A percentile compares a stretch with the other conserved stretches of the same genome.
Evolutionary conservation across 2,797 vertebrate species (phyloP).

Genomic region (Gadopsis bispinosus): DNA sequence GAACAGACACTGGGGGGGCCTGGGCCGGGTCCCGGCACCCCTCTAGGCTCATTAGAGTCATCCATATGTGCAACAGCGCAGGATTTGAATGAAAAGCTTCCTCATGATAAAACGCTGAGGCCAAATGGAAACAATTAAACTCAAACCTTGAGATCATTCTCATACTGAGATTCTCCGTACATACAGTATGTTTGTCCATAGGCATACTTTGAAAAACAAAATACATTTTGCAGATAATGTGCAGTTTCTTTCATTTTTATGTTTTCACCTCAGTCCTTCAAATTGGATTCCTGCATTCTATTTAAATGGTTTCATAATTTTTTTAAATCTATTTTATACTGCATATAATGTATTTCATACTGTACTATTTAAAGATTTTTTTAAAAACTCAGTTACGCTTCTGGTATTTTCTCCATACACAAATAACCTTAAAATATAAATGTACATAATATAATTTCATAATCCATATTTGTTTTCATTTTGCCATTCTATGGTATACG

Average conservation of each 20-base stretch:
- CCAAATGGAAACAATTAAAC: slow-evolving; percentile 48
- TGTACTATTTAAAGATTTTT: not conserved
- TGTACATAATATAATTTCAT: not conserved
- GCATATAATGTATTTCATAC: not conserved
- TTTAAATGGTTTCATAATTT: not conserved
- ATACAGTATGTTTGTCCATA: not conserved
- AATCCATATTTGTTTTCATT: not conserved
- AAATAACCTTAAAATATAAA: not conserved
- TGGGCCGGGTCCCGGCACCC: slow-evolving; percentile 62
- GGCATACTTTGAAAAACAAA: not conserved
- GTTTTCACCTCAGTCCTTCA: not conserved
- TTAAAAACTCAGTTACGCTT: not conserved
- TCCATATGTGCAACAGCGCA: slow-evolving; percentile 77
- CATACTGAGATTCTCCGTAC: not conserved
- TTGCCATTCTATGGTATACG: not conserved
- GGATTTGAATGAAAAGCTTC: slow-evolving; percentile 54
- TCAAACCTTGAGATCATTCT: slow-evolving; percentile 14
- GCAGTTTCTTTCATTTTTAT: not conserved
- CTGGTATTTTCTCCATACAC: not conserved
- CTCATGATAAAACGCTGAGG: slow-evolving; percentile 26
- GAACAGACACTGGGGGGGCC: slow-evolving; percentile 62
- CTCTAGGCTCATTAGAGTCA: slow-evolving; percentile 76
- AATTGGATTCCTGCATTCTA: slow-evolving; percentile 5
- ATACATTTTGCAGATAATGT: not conserved
- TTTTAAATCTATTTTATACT: not conserved